Percentiles rank a stretch among this genome's conserved stretches.
Evolutionary conservation across 1,140 invertebrate genomes (phyloP).

Genomic region (Penaeus indicus): DNA sequence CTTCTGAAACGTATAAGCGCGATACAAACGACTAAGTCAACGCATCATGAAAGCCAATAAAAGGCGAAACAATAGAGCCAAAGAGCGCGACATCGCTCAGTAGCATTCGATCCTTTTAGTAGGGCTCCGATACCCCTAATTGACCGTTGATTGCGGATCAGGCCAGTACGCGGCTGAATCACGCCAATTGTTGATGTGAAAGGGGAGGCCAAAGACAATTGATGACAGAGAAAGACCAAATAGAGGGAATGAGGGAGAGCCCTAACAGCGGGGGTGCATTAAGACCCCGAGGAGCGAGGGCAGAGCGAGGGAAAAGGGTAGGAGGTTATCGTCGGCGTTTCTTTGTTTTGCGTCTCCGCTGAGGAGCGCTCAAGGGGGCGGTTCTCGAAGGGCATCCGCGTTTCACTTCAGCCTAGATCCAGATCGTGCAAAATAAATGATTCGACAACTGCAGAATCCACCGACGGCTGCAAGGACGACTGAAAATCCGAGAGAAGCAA

Average conservation of each 20-base stretch:
- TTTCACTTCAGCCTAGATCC: too few species aligned
- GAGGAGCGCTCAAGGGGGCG: too few species aligned
- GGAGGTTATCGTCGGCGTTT: conserved; percentile 21
- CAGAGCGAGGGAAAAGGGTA: conserved; percentile 12
- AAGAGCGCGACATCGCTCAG: conserved; percentile 33
- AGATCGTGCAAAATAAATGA: too few species aligned
- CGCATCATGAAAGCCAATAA: conserved; percentile 32
- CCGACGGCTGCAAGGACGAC: too few species aligned
- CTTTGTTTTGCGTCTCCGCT: conserved; percentile 25
- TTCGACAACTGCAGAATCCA: too few species aligned
- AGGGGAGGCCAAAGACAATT: conserved; percentile 52
- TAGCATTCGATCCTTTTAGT: conserved; percentile 46
- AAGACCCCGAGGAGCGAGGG: conserved; percentile 2
- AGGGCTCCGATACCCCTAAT: conserved; percentile 55
- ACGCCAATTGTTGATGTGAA: conserved; percentile 50
- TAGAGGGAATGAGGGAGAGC: conserved; percentile 36
- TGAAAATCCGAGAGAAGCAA: too few species aligned
- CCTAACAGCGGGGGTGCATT: conserved; percentile 38
- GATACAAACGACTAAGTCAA: conserved; percentile 43
- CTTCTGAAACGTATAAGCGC: not conserved
- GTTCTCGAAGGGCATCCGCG: too few species aligned
- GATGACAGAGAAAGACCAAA: conserved; percentile 51
- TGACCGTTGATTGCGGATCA: conserved; percentile 52
- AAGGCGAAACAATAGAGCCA: conserved; percentile 37
- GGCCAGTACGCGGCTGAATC: conserved; percentile 39